Base-by-base conservation (phyloP, 2,888 invertebrate species). In the Seira musarum region DNA sequence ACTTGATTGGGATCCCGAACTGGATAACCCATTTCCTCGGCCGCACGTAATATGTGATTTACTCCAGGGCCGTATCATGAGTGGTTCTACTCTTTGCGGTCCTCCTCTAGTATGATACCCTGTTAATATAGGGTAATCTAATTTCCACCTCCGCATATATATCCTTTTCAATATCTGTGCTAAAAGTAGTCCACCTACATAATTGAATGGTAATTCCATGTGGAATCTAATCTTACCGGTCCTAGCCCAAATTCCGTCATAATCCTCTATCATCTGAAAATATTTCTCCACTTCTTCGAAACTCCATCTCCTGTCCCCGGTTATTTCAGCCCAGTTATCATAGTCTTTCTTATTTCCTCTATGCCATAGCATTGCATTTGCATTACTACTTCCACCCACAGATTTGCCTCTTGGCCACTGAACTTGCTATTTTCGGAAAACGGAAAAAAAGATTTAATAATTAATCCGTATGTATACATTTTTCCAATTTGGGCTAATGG, bases 31-130 rank as follows among this genome's bases (percentile, higher is more conserved):
- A 60, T n/a, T 61, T 81, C 81, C 10, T 46, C 22, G 1, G 64
- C 75, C 0, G 76, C 81, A 13, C 2, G 17, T 13, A 81, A 21
- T 8, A 70, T 71, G 13, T 65, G 13, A 19, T 60, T 17, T 0
- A 72, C 5, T 22, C 76, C 81, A 6, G 72, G 60, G 1, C 24
- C 69, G 17, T 64, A 80, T 21, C 61, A n/a, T 21, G 10, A 71
- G 0, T 1, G 49, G 13, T n/a, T 80, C 74, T 13, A 80, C 30
- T 22, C 68, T 21, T 2, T 75, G 17, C 1, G 80, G 80, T 10
- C 80, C 75, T n/a, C 75, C 75, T 35, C 60, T 63, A 15, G 53
- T 46, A 22, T 80, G 80, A 10, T 49, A 57, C 0, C 64, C 66
- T 15, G n/a, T n/a, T n/a, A n/a, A n/a, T n/a, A n/a, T n/a, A n/a